Percentiles rank a stretch among this genome's conserved stretches.
Conservation (phyloP, 2,113 vertebrate species). For the Toxostoma redivivum region DNA sequence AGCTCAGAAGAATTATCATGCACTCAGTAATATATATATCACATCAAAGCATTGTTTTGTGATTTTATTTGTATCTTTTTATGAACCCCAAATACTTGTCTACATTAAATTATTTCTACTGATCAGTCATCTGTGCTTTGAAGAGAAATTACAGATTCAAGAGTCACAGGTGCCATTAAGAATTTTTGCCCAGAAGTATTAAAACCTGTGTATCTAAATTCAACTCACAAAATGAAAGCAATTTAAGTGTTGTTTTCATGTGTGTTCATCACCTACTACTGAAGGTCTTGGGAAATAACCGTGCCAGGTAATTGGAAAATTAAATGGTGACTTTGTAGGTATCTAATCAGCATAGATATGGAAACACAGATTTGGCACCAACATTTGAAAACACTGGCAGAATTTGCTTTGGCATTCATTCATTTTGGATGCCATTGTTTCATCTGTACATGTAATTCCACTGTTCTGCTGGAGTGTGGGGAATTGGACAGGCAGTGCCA, state of each 20-base stretch:
- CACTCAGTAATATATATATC: background rate
- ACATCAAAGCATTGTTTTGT: background rate
- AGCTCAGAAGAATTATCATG: background rate
- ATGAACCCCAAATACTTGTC: background rate
- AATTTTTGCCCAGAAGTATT: background rate
- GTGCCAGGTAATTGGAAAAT: background rate
- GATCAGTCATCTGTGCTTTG: background rate
- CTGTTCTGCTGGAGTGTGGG: background rate
- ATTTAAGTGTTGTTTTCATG: background rate
- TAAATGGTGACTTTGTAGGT: background rate
- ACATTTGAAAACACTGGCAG: background rate
- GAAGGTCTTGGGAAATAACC: background rate
- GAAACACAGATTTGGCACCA: background rate
- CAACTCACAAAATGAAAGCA: background rate
- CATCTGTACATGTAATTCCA: background rate
- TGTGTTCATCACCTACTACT: background rate
- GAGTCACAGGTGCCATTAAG: background rate
- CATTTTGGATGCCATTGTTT: background rate
- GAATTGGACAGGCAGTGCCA: background rate
- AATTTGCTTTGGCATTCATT: background rate
- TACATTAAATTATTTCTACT: background rate
- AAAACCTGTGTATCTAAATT: background rate
- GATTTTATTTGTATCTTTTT: background rate
- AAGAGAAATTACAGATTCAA: background rate
- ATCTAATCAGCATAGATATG: background rate